Percentiles rank a stretch among this genome's conserved stretches.
Evolutionary conservation across 1,140 invertebrate species (phyloP).

Genomic region (Bilobella aurantiaca): DNA sequence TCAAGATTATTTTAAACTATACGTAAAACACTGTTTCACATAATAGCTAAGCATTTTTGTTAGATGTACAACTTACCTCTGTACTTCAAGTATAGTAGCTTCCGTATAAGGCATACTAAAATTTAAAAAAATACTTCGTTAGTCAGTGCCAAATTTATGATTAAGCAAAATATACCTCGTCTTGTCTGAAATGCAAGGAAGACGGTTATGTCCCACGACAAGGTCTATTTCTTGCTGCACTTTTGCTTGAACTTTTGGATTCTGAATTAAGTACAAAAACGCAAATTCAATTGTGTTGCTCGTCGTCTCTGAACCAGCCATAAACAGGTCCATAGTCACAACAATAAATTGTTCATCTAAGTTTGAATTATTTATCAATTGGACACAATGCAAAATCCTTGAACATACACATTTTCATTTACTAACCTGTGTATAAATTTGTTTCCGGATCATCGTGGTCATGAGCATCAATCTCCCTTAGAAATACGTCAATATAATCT

Average conservation of each 20-base stretch:
- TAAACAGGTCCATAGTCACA: slow-evolving; percentile 33
- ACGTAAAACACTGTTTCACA: too few species aligned
- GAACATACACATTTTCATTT: background rate
- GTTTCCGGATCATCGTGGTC: background rate
- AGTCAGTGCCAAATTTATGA: background rate
- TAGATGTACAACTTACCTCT: slow-evolving; percentile 3
- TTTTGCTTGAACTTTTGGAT: slow-evolving; percentile 65
- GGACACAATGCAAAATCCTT: background rate
- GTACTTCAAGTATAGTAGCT: slow-evolving; percentile 6
- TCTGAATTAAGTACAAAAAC: slow-evolving; percentile 61
- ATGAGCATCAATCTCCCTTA: slow-evolving; percentile 16
- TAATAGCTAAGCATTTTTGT: too few species aligned
- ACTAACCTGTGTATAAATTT: slow-evolving; percentile 7
- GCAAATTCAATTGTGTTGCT: slow-evolving; percentile 62
- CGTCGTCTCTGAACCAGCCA: slow-evolving; percentile 71
- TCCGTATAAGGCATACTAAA: slow-evolving; percentile 5
- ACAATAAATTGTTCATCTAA: slow-evolving; percentile 15
- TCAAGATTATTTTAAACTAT: background rate
- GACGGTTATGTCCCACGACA: slow-evolving; percentile 55
- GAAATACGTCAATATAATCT: slow-evolving; percentile 33
- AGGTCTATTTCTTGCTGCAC: slow-evolving; percentile 67
- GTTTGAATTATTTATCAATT: background rate
- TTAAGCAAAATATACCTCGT: slow-evolving; percentile 46
- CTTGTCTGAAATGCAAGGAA: slow-evolving; percentile 57
- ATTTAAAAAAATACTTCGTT: background rate